A percentile compares a stretch with the other conserved stretches of the same genome.
phyloP scores from a whole-genome alignment of 1,140 invertebrate species.

The Drosophila biarmipes region DNA sequence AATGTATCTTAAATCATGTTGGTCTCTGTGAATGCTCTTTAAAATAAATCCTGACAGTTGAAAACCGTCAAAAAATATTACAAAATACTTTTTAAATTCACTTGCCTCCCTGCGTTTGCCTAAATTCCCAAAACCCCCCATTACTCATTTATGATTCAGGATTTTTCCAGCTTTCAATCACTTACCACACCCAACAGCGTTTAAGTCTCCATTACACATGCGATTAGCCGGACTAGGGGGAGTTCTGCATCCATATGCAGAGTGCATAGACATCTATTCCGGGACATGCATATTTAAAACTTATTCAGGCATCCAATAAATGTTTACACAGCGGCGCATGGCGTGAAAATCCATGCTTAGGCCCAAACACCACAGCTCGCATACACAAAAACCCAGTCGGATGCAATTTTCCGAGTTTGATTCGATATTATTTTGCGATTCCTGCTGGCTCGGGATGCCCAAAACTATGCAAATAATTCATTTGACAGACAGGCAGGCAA shows the following conservation, averaged over 20 bases:
- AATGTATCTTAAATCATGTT: too few relatives aligned
- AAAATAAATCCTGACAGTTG: too few relatives aligned
- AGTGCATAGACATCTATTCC: constrained; percentile 40
- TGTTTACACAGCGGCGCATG: constrained; percentile 62
- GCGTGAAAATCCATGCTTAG: constrained; percentile 72
- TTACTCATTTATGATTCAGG: constrained; percentile 25
- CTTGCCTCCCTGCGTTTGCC: not conserved
- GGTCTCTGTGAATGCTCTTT: too few relatives aligned
- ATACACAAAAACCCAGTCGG: constrained; percentile 5
- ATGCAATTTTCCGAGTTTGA: constrained; percentile 33
- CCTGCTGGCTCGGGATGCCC: constrained; percentile 39
- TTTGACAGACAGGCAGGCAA: constrained; percentile 69
- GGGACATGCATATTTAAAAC: constrained; percentile 74
- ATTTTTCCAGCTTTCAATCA: constrained; percentile 37
- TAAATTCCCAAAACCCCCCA: not conserved
- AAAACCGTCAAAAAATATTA: too few relatives aligned
- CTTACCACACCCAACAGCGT: constrained; percentile 25
- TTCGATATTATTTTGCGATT: constrained; percentile 51
- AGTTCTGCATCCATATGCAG: constrained; percentile 9
- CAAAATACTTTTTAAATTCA: not conserved
- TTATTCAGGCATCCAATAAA: constrained; percentile 77
- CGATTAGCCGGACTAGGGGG: constrained; percentile 43
- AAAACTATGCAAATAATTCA: constrained; percentile 82
- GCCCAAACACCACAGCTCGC: constrained; percentile 3
- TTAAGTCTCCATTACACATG: constrained; percentile 38